Percentiles rank a stretch among this genome's conserved stretches.
Evolutionary conservation across 2,797 vertebrate species (phyloP).

Genomic region (Sebastolobus altivelis): DNA sequence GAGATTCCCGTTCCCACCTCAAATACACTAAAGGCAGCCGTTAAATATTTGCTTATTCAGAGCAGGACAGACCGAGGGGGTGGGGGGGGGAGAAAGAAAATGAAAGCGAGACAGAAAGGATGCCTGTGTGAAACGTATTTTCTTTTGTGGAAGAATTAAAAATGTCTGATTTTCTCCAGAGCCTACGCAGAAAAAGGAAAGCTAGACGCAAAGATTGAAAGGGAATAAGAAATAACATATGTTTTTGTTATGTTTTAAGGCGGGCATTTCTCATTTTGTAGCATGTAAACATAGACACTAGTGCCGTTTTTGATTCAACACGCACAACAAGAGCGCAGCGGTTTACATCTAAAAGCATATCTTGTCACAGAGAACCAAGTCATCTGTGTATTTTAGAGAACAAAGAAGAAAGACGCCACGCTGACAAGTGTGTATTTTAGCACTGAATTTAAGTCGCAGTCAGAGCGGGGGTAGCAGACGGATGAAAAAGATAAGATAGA

Average conservation of each 20-base stretch:
- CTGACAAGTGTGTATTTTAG: conserved; percentile 10
- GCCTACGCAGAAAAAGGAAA: conserved; percentile 9
- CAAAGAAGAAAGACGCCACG: conserved; percentile 34
- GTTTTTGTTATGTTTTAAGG: conserved; percentile 28
- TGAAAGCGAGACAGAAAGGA: conserved; percentile 8
- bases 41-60: conserved; percentile 74
- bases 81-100: not conserved
- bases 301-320: conserved; percentile 29
- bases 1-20: conserved; percentile 62
- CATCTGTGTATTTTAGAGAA: conserved; percentile 38
- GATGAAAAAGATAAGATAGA: conserved; percentile 2
- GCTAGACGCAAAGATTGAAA: conserved; percentile 7
- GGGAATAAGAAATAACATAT: conserved; percentile 21
- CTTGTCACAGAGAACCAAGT: conserved; percentile 19
- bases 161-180: conserved; percentile 25
- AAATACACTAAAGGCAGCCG: conserved; percentile 69
- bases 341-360: conserved; percentile 37
- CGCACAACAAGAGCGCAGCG: conserved; percentile 19
- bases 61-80: conserved; percentile 15
- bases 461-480: not conserved
- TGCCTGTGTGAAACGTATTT: conserved; percentile 20
- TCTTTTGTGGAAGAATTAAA: conserved; percentile 23
- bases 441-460: conserved; percentile 27
- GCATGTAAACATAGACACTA: conserved; percentile 27
- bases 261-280: conserved; percentile 41